phyloP scores from a whole-genome alignment of 2,113 vertebrate genomes.

The Cariama cristata region DNA sequence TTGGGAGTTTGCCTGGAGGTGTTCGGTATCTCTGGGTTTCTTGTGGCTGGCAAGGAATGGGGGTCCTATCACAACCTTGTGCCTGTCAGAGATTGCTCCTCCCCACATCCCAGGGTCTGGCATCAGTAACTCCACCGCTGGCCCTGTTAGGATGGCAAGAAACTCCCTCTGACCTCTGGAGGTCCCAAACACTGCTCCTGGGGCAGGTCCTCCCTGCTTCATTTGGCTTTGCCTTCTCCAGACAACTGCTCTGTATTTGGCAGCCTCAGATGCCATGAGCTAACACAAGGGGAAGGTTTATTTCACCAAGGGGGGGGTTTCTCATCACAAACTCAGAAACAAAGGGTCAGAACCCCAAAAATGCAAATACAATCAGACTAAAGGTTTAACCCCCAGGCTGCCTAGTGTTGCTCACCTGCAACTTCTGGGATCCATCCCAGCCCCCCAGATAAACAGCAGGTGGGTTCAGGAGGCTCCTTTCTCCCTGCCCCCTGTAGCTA shows the following conservation, averaged over 20 bases:
- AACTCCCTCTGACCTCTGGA: neutral
- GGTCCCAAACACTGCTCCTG: neutral
- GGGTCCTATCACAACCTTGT: neutral
- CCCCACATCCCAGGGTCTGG: neutral
- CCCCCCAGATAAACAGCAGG: neutral
- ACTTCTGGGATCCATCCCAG: neutral
- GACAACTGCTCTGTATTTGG: rapidly evolving
- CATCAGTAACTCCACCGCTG: neutral
- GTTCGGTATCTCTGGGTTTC: neutral
- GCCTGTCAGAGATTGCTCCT: neutral
- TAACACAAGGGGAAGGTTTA: neutral
- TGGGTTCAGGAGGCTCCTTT: neutral
- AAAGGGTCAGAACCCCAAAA: neutral
- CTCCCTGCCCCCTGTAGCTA: neutral
- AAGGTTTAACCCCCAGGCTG: neutral
- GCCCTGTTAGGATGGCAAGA: neutral
- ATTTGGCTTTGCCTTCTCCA: neutral
- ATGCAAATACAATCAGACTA: neutral
- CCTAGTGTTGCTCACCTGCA: neutral
- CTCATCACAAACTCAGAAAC: neutral
- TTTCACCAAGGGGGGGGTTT: neutral
- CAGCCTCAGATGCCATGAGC: neutral
- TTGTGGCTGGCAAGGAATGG: neutral
- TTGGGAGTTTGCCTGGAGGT: neutral
- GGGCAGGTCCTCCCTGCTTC: neutral